phyloP scores from a whole-genome alignment of 2,113 vertebrate genomes.

The Dasyprocta punctata region DNA sequence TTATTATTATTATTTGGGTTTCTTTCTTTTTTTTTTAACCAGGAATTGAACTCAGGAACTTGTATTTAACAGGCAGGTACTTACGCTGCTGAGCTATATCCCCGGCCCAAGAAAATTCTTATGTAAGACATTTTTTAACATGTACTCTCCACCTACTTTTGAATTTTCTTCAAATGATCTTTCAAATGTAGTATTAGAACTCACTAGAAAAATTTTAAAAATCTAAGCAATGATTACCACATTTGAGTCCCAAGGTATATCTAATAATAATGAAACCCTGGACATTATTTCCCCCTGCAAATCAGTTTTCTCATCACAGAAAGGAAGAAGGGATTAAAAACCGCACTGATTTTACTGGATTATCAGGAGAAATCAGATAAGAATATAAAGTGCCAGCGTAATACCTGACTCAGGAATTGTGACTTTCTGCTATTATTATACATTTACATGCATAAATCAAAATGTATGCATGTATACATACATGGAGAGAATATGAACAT shows the following conservation, averaged over 20 bases:
- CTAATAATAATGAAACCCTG: background rate
- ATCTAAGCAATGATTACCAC: background rate
- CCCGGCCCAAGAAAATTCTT: background rate
- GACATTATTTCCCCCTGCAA: background rate
- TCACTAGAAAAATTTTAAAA: background rate
- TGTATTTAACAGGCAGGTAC: too few species aligned
- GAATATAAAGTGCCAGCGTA: background rate
- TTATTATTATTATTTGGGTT: too few species aligned
- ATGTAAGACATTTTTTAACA: background rate
- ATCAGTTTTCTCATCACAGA: background rate
- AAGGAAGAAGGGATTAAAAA: background rate
- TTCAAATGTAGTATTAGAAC: conserved; percentile 11
- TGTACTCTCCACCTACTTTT: background rate
- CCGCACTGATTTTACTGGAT: background rate
- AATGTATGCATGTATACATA: background rate
- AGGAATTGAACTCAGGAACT: too few species aligned
- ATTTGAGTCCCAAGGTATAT: background rate
- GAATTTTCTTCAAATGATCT: conserved; percentile 43
- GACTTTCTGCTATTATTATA: background rate
- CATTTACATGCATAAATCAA: background rate
- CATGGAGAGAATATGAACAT: background rate
- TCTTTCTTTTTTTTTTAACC: too few species aligned
- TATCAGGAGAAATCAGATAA: background rate
- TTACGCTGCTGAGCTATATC: too few species aligned
- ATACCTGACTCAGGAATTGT: background rate